phyloP scores from a whole-genome alignment of 2,888 invertebrate species.

The Cryptocephalus moraei region DNA sequence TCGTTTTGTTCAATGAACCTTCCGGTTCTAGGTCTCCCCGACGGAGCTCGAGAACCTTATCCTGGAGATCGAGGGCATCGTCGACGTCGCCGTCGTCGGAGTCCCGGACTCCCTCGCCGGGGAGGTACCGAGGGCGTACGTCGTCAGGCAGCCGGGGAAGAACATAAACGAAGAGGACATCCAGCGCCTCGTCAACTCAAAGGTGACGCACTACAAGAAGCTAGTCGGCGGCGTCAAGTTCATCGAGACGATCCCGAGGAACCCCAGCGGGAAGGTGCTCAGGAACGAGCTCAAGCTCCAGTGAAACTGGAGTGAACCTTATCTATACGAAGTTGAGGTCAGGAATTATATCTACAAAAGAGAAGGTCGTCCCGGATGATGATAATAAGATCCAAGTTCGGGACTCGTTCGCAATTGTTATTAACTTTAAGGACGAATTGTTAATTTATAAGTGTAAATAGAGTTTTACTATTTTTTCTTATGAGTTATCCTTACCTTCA shows the following conservation, averaged over 20 bases:
- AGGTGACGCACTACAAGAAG: slow-evolving; percentile 63
- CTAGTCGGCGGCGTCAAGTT: slow-evolving; percentile 61
- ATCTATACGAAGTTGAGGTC: too few species aligned
- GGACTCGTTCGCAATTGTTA: too few species aligned
- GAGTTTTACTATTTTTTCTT: too few species aligned
- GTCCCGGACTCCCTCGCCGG: slow-evolving; percentile 59
- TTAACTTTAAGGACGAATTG: too few species aligned
- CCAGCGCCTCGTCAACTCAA: slow-evolving; percentile 47
- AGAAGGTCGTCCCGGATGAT: too few species aligned
- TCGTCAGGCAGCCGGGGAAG: slow-evolving; percentile 50
- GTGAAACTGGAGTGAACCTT: background rate
- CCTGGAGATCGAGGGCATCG: slow-evolving; percentile 58
- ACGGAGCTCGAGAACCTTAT: slow-evolving; percentile 74
- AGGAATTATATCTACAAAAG: too few species aligned
- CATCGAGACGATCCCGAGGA: slow-evolving; percentile 60
- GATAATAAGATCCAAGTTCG: too few species aligned
- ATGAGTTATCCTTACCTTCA: too few species aligned
- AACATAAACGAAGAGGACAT: slow-evolving; percentile 48
- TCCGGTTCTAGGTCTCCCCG: slow-evolving; percentile 60
- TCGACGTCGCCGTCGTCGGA: slow-evolving; percentile 72
- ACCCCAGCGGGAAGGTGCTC: slow-evolving; percentile 66
- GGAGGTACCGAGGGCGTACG: slow-evolving; percentile 65
- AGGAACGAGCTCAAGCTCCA: slow-evolving; percentile 52
- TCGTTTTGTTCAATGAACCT: too few species aligned
- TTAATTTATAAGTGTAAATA: too few species aligned